Evolutionary conservation across 2,797 vertebrate species (phyloP).

Genomic region (Tapirus indicus): DNA sequence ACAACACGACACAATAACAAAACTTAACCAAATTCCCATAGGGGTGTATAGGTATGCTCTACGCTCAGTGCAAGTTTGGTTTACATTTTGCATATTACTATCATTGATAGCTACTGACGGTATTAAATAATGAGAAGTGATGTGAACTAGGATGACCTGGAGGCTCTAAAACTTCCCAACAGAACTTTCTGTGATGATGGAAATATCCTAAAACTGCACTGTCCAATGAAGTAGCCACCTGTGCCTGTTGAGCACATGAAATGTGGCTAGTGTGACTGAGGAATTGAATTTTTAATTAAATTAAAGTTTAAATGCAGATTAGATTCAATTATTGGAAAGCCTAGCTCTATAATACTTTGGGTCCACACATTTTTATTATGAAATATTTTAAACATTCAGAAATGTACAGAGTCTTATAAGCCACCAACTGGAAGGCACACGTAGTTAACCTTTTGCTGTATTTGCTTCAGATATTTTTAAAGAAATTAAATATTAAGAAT

Average conservation of each 20-base stretch:
- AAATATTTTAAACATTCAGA: slow-evolving; percentile 10
- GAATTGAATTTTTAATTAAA: not conserved
- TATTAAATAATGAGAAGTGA: not conserved
- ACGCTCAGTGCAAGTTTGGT: not conserved
- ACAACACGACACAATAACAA: not conserved
- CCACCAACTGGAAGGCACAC: not conserved
- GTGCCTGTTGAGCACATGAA: not conserved
- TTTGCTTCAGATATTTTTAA: not conserved
- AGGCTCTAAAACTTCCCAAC: not conserved
- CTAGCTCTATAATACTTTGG: not conserved
- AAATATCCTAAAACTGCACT: not conserved
- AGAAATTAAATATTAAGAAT: not conserved
- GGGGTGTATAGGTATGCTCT: not conserved
- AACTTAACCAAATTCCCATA: not conserved
- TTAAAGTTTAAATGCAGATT: not conserved
- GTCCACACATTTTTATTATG: not conserved
- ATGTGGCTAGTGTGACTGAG: not conserved
- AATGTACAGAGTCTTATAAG: not conserved
- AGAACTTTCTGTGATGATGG: not conserved
- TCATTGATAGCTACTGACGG: not conserved
- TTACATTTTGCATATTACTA: not conserved
- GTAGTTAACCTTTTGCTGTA: not conserved
- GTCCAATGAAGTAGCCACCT: not conserved
- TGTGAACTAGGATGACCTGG: not conserved
- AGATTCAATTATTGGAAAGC: not conserved